Evolutionary conservation across 2,888 invertebrate genomes (phyloP).

Genomic region (Heliconius ethilla): DNA sequence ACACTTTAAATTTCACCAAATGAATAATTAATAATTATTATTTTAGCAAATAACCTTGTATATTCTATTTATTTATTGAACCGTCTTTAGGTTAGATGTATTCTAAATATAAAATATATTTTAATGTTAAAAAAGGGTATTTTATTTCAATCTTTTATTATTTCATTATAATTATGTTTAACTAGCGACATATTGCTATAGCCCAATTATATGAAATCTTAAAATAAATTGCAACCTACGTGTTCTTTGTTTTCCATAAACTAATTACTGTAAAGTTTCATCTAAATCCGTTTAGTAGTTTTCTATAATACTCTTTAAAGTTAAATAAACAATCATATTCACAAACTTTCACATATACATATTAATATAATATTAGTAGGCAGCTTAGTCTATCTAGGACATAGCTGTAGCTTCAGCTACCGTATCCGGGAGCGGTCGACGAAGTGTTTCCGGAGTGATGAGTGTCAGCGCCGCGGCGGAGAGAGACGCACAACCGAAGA

Average conservation of each 20-base stretch:
- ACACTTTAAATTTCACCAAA: not conserved
- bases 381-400: conserved; percentile 54
- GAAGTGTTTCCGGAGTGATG: conserved; percentile 48
- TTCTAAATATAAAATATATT: conserved; percentile 13
- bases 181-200: too few species aligned
- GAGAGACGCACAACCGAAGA: conserved; percentile 58
- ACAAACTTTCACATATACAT: not conserved
- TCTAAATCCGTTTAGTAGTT: too few species aligned
- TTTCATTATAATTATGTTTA: too few species aligned
- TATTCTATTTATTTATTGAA: not conserved
- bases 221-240: too few species aligned
- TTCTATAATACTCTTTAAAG: too few species aligned
- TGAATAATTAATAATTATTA: not conserved
- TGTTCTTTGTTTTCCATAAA: too few species aligned
- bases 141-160: not conserved
- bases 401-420: conserved; percentile 71
- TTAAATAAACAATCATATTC: too few species aligned
- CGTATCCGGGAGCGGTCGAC: conserved; percentile 48
- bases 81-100: not conserved
- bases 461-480: conserved; percentile 51
- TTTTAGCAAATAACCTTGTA: not conserved
- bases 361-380: not conserved
- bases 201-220: too few species aligned
- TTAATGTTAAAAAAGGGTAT: not conserved
- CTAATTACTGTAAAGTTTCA: too few species aligned